Evolutionary conservation across 2,113 vertebrate species (phyloP), one percentile per base, ranked within the genome.

Genomic region (Cyanocitta stelleri): DNA sequence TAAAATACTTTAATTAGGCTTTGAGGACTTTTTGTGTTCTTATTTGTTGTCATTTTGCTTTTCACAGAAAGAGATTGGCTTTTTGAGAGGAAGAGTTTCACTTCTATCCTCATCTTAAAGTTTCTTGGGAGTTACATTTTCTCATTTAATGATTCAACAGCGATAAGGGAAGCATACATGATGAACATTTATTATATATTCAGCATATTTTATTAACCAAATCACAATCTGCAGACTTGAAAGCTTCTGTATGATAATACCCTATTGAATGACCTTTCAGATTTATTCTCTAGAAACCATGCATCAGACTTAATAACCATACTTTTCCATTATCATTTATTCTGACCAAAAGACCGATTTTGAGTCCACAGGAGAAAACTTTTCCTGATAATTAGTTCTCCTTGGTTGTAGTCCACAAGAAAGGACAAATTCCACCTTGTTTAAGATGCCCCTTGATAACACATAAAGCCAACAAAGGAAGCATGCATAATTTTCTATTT

Each of bases 351-450:
- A 97, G 96, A 96, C 93, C 95, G 95, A 97, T 97, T 97, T 95
- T 92, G 68, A 97, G 76, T 82, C 91, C 95, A 43, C 80, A 84
- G 80, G 80, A 95, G 83, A 97, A 97, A 98, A 96, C 73, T 92
- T 97, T 93, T 96, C 82, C 85, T 96, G 54, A 90, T 98, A 98
- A 98, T 98, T 98, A 98, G 91, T 94, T 97, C 95, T 97, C 94
- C 85, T 96, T 95, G 85, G 94, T 96, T 95, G 41, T 92, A 95
- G 79, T 94, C 95, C 96, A 98, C 92, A 56, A 95, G 86, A 97
- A 97, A 97, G 96, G 95, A 97, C 97, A 97, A 97, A 97, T 97
- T 97, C 97, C 94, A 98, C 96, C 88, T 97, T 98, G 79, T 95
- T 97, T 97, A 96, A 96, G 81, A 96, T 48, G 83, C 51, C 92